phyloP scores from a whole-genome alignment of 2,113 vertebrate species.

The Macaca fascicularis region DNA sequence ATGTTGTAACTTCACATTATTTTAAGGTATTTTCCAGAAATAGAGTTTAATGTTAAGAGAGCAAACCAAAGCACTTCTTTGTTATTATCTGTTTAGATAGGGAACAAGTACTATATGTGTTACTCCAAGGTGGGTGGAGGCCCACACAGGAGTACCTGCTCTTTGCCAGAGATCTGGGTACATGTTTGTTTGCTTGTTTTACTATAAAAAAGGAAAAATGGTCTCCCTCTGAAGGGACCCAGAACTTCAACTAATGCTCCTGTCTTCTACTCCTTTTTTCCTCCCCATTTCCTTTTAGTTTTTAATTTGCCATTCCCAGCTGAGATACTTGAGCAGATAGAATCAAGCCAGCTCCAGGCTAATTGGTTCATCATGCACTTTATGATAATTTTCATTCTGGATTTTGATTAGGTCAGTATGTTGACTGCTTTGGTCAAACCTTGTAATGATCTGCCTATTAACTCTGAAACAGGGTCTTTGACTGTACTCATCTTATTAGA shows the following conservation, averaged over 20 bases:
- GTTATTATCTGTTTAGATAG: background rate
- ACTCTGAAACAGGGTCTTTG: conserved; percentile 84
- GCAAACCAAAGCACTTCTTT: background rate
- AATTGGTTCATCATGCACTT: conserved; percentile 86
- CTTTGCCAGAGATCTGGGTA: background rate
- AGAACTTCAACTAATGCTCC: conserved; percentile 46
- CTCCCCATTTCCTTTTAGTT: conserved; percentile 70
- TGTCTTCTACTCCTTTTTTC: conserved; percentile 57
- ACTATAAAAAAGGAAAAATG: background rate
- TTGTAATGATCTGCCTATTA: conserved; percentile 88
- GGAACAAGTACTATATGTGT: rapidly evolving
- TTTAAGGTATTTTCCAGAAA: background rate
- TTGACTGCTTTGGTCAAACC: conserved; percentile 85
- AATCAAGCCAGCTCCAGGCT: conserved; percentile 81
- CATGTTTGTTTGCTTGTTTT: background rate
- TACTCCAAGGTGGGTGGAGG: rapidly evolving
- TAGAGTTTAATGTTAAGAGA: background rate
- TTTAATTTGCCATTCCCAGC: conserved; percentile 82
- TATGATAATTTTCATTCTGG: conserved; percentile 85
- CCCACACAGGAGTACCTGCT: background rate
- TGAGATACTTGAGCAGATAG: conserved; percentile 84
- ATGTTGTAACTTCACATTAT: background rate
- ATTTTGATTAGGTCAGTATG: conserved; percentile 87
- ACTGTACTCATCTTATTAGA: conserved; percentile 84
- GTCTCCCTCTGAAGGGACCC: background rate